Evolutionary conservation across 2,113 vertebrate genomes (phyloP), one percentile per base, ranked within the genome.

Genomic region (Patagioenas fasciata): DNA sequence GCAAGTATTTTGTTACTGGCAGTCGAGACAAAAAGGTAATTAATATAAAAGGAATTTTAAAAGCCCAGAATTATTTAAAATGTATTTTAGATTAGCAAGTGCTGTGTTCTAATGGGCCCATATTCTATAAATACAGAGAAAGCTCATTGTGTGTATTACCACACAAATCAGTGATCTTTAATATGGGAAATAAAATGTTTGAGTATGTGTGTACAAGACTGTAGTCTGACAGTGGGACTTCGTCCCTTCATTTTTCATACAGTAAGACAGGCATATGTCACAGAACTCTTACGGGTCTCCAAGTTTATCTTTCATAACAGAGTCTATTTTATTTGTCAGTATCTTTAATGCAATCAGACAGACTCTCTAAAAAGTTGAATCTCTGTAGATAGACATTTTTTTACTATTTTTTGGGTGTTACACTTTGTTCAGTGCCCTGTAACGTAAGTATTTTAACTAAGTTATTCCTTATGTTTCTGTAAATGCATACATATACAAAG

Each of bases 21-120:
- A 99, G 99, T 97, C 98, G 99, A 67, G 99, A 99, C 97, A 99
- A 98, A 97, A 99, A 99, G 99, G 99, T 99, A 97, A 97, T 58
- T 91, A 72, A 53, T 67, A 53, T 16, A n/a, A 62, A 89, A 92
- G n/a, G 53, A 74, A 72, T 85, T 91, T 57, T 3, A 34, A 72
- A 92, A 48, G 20, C 13, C 3, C 13, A 34, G 34, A 58, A 23
- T 60, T 50, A 60, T 38, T 96, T 83, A 5, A 62, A 85, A 64
- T 10, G 11, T 54, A 58, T 77, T 89, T 80, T 51, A 31, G 47
- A 17, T 73, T 65, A 73, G 69, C 26, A 75, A 53, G 64, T 73
- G 34, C n/a, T 38, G 8, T 32, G 8, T 82, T 89, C n/a, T 65
- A 6, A 40, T 34, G 54, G 88, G n/a, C 18, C 32, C 4, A 3